These are phyloP conservation scores for Lepeophtheirus nordmannii DNA, from an alignment of 2,888 invertebrate genomes.

Conservation along the genomic window DNA sequence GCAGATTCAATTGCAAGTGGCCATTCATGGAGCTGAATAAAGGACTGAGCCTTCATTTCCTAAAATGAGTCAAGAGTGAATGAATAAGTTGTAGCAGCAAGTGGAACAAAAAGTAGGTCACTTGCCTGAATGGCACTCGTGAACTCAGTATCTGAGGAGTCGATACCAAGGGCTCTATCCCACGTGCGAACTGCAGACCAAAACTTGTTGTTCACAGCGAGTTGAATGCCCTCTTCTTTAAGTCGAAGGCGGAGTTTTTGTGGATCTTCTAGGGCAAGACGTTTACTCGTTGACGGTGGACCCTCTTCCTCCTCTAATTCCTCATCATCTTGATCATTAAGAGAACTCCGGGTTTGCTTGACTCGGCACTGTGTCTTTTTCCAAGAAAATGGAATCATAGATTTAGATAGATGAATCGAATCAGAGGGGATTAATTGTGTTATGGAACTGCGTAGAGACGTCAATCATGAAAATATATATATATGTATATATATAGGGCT, in stretches of 20 bases:
- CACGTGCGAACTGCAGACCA: slow-evolving; percentile 25
- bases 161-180: slow-evolving; percentile 23
- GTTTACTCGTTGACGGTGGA: not conserved
- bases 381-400: slow-evolving; percentile 3
- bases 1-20: slow-evolving; percentile 29
- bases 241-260: not conserved
- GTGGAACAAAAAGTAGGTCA: too few relatives aligned
- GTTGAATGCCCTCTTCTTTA: slow-evolving; percentile 19
- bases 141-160: not conserved
- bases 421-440: too few relatives aligned
- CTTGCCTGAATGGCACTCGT: not conserved
- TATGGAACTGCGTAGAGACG: slow-evolving; percentile 6
- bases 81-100: not conserved
- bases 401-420: not conserved
- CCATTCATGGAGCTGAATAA: slow-evolving; percentile 24
- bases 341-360: not conserved
- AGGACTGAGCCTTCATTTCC: slow-evolving; percentile 26
- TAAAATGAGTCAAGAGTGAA: not conserved
- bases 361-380: not conserved
- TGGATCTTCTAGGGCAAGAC: not conserved
- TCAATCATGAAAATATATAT: not conserved
- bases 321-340: not conserved
- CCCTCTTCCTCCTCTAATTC: not conserved
- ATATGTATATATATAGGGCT: not conserved
- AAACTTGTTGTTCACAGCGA: slow-evolving; percentile 18